phyloP scores from a whole-genome alignment of 2,888 invertebrate genomes.

The Aricia artaxerxes region DNA sequence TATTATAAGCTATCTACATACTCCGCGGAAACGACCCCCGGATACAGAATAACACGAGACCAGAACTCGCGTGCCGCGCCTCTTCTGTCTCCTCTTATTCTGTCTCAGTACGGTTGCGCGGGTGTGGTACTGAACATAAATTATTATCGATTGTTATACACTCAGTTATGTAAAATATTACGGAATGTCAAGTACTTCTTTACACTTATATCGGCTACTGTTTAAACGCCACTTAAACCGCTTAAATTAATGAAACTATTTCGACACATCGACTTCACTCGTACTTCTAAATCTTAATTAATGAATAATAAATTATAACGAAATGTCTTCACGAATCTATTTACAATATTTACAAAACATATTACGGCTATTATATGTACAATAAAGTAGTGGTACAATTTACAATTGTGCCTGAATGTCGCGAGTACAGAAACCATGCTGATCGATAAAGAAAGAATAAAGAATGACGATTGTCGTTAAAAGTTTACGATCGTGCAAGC shows the following conservation, averaged over 20 bases:
- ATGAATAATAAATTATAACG: background rate
- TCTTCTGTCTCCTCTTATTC: background rate
- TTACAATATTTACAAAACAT: slow-evolving; percentile 25
- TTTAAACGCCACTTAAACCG: slow-evolving; percentile 6
- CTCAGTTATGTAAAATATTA: background rate
- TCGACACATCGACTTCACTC: background rate
- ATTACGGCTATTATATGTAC: background rate
- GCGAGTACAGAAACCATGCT: background rate
- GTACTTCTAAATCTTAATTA: background rate
- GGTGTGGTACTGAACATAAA: background rate
- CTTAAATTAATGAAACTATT: slow-evolving; percentile 2
- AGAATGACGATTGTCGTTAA: background rate
- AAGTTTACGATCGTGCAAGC: background rate
- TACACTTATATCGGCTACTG: background rate
- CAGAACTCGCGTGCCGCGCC: background rate
- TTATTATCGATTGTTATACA: background rate
- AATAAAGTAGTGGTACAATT: background rate
- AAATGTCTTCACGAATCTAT: background rate
- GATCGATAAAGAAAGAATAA: background rate
- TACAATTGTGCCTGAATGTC: background rate
- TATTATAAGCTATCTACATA: slow-evolving; percentile 34
- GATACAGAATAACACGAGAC: background rate
- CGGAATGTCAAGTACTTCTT: slow-evolving; percentile 9
- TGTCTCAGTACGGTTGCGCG: background rate
- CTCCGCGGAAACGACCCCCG: background rate